Evolutionary conservation across 2,888 invertebrate genomes (phyloP).

Genomic region (Scaptomyza polygonia): DNA sequence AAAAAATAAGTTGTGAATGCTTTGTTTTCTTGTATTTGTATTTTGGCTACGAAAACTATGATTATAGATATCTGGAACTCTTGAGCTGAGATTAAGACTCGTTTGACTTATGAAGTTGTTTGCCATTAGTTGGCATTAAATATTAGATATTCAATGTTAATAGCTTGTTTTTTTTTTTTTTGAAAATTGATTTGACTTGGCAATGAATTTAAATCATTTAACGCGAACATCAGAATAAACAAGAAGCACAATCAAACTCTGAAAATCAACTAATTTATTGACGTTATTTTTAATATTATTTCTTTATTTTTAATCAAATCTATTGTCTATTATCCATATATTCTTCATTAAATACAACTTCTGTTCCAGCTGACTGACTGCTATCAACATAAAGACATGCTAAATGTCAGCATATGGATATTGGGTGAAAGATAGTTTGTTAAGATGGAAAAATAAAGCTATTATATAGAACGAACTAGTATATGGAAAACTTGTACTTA

Average conservation of each 20-base stretch:
- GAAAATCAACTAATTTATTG: slow-evolving; percentile 23
- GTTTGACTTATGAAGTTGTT: slow-evolving; percentile 60
- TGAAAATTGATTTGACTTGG: slow-evolving; percentile 32
- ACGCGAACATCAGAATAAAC: slow-evolving; percentile 4
- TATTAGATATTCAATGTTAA: slow-evolving; percentile 27
- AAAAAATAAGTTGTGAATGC: slow-evolving; percentile 35
- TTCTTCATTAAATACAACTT: no score
- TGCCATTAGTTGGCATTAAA: slow-evolving; percentile 64
- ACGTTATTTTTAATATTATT: no score
- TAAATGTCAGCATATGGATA: no score
- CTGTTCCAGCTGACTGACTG: no score
- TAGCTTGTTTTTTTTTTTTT: slow-evolving; percentile 25
- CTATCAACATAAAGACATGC: no score
- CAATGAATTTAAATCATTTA: slow-evolving; percentile 36
- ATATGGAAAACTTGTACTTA: slow-evolving; percentile 27
- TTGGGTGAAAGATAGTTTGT: no score
- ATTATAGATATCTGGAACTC: slow-evolving; percentile 44
- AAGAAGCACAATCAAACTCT: slow-evolving; percentile 20
- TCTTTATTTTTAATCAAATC: no score
- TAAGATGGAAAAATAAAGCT: slow-evolving; percentile 53
- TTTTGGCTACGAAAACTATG: slow-evolving; percentile 35
- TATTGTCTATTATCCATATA: no score
- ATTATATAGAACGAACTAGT: slow-evolving; percentile 39
- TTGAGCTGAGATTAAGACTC: slow-evolving; percentile 27
- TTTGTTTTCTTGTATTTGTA: slow-evolving; percentile 40